Conservation (phyloP, 92 coral and sea anemone species). For the Siderastrea siderea region DNA sequence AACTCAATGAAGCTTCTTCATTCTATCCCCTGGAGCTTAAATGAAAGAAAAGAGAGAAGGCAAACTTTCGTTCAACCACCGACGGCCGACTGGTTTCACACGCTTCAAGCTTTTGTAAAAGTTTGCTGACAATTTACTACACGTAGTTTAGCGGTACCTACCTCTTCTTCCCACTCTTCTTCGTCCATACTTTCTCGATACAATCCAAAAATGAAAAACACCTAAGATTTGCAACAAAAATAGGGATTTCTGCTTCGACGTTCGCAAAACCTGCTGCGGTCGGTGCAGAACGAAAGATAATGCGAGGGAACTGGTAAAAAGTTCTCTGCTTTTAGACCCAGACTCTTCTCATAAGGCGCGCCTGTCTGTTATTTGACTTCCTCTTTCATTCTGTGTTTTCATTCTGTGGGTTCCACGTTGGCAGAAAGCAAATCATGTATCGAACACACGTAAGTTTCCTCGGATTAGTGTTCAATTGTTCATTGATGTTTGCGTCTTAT, state of each 20-base stretch:
- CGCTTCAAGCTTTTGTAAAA: not conserved
- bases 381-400: not conserved
- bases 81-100: slow-evolving; percentile 22
- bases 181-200: slow-evolving; percentile 29
- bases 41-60: too few species aligned
- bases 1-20: too few species aligned
- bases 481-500: not conserved
- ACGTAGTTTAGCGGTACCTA: not conserved
- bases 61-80: too few species aligned
- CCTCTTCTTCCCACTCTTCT: slow-evolving; percentile 94
- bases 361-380: slow-evolving; percentile 33
- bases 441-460: slow-evolving; percentile 72
- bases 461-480: not conserved
- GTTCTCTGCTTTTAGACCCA: not conserved
- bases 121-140: not conserved
- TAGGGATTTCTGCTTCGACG: not conserved
- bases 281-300: not conserved
- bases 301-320: slow-evolving; percentile 7
- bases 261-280: not conserved
- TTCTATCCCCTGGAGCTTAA: too few species aligned
- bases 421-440: slow-evolving; percentile 58
- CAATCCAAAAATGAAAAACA: not conserved
- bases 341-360: slow-evolving; percentile 6
- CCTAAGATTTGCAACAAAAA: not conserved
- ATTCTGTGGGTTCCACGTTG: slow-evolving; percentile 4